Conservation (phyloP, 2,113 vertebrate species). For the Salvelinus namaycush region DNA sequence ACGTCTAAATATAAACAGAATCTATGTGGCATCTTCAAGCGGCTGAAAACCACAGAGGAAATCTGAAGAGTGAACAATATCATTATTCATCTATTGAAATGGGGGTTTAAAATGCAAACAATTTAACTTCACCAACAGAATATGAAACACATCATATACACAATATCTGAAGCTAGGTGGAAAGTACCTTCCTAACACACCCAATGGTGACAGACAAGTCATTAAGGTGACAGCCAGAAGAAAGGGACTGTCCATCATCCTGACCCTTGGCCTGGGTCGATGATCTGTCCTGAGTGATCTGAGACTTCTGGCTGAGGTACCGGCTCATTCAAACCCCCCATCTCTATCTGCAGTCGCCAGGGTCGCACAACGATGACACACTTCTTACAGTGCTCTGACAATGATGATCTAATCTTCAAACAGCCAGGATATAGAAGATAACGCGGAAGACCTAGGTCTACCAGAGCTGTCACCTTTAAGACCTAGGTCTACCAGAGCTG, state of each 20-base stretch:
- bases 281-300: background rate
- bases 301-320: background rate
- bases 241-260: background rate
- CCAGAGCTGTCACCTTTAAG: background rate
- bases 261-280: background rate
- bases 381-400: too few species aligned
- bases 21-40: slow-evolving; percentile 20
- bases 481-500: too few species aligned
- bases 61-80: slow-evolving; percentile 15
- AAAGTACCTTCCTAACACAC: slow-evolving; percentile 23
- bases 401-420: slow-evolving; percentile 21
- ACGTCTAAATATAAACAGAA: slow-evolving; percentile 34
- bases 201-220: background rate
- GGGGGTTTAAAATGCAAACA: slow-evolving; percentile 3
- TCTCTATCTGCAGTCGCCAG: background rate
- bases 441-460: background rate
- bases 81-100: slow-evolving; percentile 51
- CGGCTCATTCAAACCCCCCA: background rate
- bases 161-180: background rate
- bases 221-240: background rate
- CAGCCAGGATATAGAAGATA: slow-evolving; percentile 31
- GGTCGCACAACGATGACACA: background rate
- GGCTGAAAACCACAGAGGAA: slow-evolving; percentile 16
- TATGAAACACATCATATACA: background rate
- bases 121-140: background rate